Base-by-base conservation (phyloP, 2,797 vertebrate species). In the Nasua narica region DNA sequence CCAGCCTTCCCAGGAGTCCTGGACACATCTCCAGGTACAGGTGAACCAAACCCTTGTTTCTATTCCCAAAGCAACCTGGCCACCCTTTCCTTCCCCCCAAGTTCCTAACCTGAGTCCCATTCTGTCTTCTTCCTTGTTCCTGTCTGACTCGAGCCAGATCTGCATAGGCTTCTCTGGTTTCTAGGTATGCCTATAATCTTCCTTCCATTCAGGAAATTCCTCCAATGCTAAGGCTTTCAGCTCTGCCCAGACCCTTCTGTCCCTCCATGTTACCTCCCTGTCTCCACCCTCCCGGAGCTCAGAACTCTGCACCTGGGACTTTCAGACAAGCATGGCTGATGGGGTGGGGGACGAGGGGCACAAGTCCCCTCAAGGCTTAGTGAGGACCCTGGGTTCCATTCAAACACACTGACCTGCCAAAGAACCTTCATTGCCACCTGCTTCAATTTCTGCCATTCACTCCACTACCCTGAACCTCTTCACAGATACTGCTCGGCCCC, bases 341-440 rank as follows among this genome's bases (percentile, higher is more conserved):
- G 3, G 14, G 72, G 35, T 72, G 29, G 3, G 37, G 37, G 10
- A 32, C 29, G 3, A 29, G 3, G 23, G 78, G 52, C 50, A 3
- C 13, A 0, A 0, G 29, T 48, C 25, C 13, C 46, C 35, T 62
- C 15, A 8, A 67, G n/a, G n/a, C 32, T 18, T 7, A 1, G n/a
- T 19, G 77, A 82, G n/a, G 16, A 32, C n/a, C 40, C 70, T 16
- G 5, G 23, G 13, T 82, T 86, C 82, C 27, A 15, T 16, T 76
- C 43, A 72, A 48, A 46, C 29, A 60, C 54, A 58, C 48, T 32
- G 32, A 40, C 43, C 37, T 35, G 1, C 12, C 50, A 56, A 56
- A 50, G 21, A 50, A 8, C 19, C 7, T 87, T n/a, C 54, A 3
- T 6, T 4, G 11, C 5, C 2, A 12, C 32, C 18, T 1, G 29